A percentile compares a stretch with the other conserved stretches of the same genome.
Conservation (phyloP, 2,113 vertebrate species). For the Alces alces region DNA sequence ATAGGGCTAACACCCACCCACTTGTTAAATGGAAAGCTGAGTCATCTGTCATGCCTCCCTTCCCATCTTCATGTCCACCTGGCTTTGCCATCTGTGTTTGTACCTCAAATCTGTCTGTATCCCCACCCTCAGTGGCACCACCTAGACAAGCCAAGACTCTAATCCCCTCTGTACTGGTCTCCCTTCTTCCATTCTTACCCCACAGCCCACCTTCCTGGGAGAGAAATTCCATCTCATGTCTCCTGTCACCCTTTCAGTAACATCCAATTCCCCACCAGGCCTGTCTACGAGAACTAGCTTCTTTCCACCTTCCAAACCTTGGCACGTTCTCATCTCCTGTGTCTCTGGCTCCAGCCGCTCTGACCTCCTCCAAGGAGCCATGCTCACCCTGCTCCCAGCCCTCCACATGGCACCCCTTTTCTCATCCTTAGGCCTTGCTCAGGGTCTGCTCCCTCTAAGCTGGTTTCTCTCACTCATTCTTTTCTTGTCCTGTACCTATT, state of each 20-base stretch:
- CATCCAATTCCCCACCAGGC: not conserved
- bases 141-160: not conserved
- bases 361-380: not conserved
- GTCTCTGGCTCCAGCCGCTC: not conserved
- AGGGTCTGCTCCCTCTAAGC: not conserved
- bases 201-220: not conserved
- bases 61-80: not conserved
- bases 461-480: not conserved
- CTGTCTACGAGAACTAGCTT: not conserved
- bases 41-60: not conserved
- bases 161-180: fast-evolving
- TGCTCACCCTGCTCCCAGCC: not conserved
- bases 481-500: not conserved
- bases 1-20: not conserved
- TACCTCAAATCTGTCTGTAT: not conserved
- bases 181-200: not conserved
- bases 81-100: not conserved
- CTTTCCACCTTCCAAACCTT: not conserved
- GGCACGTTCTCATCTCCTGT: not conserved
- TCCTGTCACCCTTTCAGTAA: not conserved
- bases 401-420: not conserved
- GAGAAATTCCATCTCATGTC: not conserved
- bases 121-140: too few relatives aligned
- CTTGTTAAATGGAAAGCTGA: not conserved
- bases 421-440: not conserved